Evolutionary conservation across 2,113 vertebrate genomes (phyloP).

Genomic region (Gambusia holbrooki): DNA sequence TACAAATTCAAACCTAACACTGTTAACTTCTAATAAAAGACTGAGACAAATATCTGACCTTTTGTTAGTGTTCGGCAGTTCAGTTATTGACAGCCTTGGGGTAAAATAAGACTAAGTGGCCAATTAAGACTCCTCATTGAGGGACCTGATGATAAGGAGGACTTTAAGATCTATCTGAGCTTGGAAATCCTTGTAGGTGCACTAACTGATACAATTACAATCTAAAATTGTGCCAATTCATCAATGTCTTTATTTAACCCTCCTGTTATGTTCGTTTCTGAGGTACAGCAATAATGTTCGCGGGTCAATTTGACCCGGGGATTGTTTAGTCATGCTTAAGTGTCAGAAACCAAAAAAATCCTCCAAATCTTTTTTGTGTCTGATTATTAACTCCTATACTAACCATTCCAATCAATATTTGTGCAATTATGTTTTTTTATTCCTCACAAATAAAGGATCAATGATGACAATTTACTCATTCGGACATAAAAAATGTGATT

Average conservation of each 20-base stretch:
- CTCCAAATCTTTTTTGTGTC: too few relatives aligned
- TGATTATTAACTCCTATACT: too few relatives aligned
- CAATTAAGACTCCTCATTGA: slow-evolving; percentile 7
- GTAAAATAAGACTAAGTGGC: slow-evolving; percentile 15
- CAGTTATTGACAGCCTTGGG: slow-evolving; percentile 13
- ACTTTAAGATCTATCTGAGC: slow-evolving; percentile 11
- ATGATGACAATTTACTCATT: too few relatives aligned
- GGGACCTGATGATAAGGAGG: slow-evolving; percentile 2
- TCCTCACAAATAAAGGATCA: too few relatives aligned
- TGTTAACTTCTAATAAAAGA: slow-evolving; percentile 23
- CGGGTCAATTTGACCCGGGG: too few relatives aligned
- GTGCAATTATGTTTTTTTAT: too few relatives aligned
- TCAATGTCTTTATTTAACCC: slow-evolving; percentile 25
- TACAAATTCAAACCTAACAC: not conserved
- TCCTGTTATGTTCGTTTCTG: too few relatives aligned
- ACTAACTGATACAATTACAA: slow-evolving; percentile 9
- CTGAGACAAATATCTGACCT: slow-evolving; percentile 49
- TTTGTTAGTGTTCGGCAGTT: slow-evolving; percentile 16
- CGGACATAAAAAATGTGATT: too few relatives aligned
- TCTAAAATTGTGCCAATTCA: slow-evolving; percentile 35
- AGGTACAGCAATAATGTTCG: too few relatives aligned
- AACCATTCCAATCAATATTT: too few relatives aligned
- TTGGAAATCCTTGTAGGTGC: slow-evolving; percentile 15
- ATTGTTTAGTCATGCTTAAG: too few relatives aligned
- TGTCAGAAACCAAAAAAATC: too few relatives aligned